These are phyloP conservation scores for Eucera pruinosa DNA, from an alignment of 2,888 invertebrate genomes.

Conservation along the genomic window DNA sequence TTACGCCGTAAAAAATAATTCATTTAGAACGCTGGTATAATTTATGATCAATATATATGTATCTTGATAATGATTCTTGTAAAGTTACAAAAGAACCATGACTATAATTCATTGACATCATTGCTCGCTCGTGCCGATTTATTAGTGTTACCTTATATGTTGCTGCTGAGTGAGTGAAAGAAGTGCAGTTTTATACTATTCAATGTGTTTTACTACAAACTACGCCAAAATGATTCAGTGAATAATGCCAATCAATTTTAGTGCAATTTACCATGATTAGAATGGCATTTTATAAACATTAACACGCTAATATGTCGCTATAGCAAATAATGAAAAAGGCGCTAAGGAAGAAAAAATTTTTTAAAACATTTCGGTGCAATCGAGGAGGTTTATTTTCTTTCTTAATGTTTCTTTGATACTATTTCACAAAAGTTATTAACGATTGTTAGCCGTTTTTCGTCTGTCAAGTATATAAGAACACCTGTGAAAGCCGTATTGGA, in stretches of 20 bases:
- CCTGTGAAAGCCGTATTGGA: slow-evolving; percentile 43
- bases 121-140: slow-evolving; percentile 46
- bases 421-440: slow-evolving; percentile 3
- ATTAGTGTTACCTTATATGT: slow-evolving; percentile 58
- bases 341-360: slow-evolving; percentile 46
- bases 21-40: slow-evolving; percentile 4
- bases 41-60: not conserved
- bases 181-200: slow-evolving; percentile 40
- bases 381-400: slow-evolving; percentile 6
- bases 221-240: not conserved
- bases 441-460: slow-evolving; percentile 21
- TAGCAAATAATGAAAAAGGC: slow-evolving; percentile 60
- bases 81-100: slow-evolving; percentile 21
- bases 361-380: slow-evolving; percentile 16
- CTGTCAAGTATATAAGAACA: slow-evolving; percentile 36
- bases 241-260: slow-evolving; percentile 10
- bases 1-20: slow-evolving; percentile 4
- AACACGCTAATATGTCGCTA: slow-evolving; percentile 22
- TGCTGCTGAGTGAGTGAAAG: slow-evolving; percentile 39
- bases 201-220: slow-evolving; percentile 14
- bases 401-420: slow-evolving; percentile 27
- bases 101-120: slow-evolving; percentile 46
- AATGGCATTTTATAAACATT: slow-evolving; percentile 7
- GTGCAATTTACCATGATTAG: not conserved
- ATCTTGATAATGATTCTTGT: not conserved